phyloP scores from a whole-genome alignment of 92 coral and sea anemone genomes.

The Isaurus tuberculatus region DNA sequence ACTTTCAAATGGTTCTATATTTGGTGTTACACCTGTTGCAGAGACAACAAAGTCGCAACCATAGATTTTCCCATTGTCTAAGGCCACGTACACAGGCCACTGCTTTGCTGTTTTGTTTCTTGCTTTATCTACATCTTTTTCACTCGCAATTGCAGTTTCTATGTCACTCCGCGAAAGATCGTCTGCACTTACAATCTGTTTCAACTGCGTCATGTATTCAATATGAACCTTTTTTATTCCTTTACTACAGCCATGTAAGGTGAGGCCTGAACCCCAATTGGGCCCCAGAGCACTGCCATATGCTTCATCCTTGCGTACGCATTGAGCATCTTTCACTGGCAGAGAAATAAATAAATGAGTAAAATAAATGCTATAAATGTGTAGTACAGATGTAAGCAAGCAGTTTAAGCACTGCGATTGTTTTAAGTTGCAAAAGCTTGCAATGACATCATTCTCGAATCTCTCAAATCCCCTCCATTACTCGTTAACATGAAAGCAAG shows the following conservation, averaged over 20 bases:
- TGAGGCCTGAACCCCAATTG: constrained; percentile 86
- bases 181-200: constrained; percentile 61
- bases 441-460: too few relatives aligned
- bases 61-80: constrained; percentile 76
- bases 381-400: too few relatives aligned
- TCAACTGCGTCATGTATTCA: constrained; percentile 79
- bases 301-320: not conserved
- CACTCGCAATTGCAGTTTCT: constrained; percentile 53
- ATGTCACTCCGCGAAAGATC: constrained; percentile 34
- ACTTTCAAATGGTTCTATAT: constrained; percentile 66
- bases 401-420: too few relatives aligned
- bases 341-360: not conserved
- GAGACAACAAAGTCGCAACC: constrained; percentile 96
- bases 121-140: not conserved
- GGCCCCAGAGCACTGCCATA: constrained; percentile 95
- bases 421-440: too few relatives aligned
- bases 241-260: constrained; percentile 54
- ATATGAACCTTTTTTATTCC: constrained; percentile 63
- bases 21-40: constrained; percentile 94
- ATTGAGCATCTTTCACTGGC: not conserved
- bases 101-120: not conserved
- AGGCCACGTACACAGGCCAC: constrained; percentile 84
- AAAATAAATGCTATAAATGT: too few relatives aligned
- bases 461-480: too few relatives aligned
- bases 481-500: too few relatives aligned